Conservation (phyloP, 2,113 vertebrate species). For the Synodontis membranacea region DNA sequence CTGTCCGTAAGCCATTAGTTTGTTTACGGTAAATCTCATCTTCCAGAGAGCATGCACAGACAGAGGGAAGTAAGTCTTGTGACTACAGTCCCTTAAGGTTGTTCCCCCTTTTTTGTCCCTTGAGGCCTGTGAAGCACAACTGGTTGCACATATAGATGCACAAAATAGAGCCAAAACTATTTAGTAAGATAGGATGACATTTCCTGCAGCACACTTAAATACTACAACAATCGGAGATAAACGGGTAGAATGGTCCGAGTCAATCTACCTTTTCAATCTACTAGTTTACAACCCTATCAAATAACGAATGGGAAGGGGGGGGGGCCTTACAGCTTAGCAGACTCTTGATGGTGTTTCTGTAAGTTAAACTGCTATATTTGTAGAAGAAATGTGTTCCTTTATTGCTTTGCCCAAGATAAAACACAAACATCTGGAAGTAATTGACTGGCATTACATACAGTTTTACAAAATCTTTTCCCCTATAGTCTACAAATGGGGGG, state of each 20-base stretch:
- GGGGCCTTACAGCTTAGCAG: neutral
- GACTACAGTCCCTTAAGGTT: slow-evolving; percentile 15
- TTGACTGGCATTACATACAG: neutral
- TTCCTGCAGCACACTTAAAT: neutral
- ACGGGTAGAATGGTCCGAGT: neutral
- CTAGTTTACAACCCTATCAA: neutral
- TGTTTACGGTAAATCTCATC: slow-evolving; percentile 53
- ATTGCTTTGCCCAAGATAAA: neutral
- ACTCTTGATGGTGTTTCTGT: neutral
- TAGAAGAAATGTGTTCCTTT: neutral
- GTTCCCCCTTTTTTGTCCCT: neutral
- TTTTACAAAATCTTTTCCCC: neutral
- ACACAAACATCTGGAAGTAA: neutral
- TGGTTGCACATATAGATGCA: neutral
- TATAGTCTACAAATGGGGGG: neutral
- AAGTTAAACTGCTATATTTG: neutral
- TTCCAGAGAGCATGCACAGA: slow-evolving; percentile 12
- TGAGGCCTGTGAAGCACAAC: neutral
- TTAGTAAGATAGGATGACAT: neutral
- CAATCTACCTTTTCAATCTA: neutral
- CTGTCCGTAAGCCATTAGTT: slow-evolving; percentile 42
- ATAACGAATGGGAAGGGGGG: neutral
- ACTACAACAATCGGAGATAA: neutral
- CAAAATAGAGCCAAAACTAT: neutral
- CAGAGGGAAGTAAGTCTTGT: slow-evolving; percentile 37